These are phyloP conservation scores for Cacoxenus indagator DNA, from an alignment of 2,888 invertebrate species.

Conservation along the genomic window DNA sequence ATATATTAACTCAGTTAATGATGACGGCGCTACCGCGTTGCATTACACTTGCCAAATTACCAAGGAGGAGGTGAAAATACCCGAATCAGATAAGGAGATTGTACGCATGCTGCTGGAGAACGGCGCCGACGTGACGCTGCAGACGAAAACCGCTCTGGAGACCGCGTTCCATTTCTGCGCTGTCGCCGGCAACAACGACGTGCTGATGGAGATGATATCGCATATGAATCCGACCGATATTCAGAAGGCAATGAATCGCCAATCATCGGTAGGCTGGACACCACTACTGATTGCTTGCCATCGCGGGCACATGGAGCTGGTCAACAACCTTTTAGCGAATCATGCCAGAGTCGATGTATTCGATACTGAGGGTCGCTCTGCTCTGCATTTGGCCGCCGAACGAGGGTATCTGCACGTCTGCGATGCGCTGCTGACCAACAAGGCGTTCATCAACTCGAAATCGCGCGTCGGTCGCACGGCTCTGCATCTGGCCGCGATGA, in stretches of 20 bases:
- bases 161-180: conserved; percentile 97
- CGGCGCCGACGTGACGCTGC: conserved; percentile 89
- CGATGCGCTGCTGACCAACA: conserved; percentile 90
- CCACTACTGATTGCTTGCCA: conserved; percentile 96
- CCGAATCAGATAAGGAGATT: conserved; percentile 86
- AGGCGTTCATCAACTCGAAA: conserved; percentile 99
- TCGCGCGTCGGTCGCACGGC: conserved; percentile 97
- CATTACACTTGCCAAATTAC: conserved; percentile 95
- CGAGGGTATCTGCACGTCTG: conserved; percentile 92
- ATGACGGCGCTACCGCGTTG: conserved; percentile 93
- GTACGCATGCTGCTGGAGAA: conserved; percentile 90
- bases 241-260: conserved; percentile 94
- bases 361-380: conserved; percentile 95
- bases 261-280: conserved; percentile 96
- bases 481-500: conserved; percentile 95
- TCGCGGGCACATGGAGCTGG: conserved; percentile 94
- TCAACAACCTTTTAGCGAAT: conserved; percentile 88
- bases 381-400: conserved; percentile 94
- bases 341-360: conserved; percentile 99
- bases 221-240: conserved; percentile 91
- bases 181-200: conserved; percentile 94
- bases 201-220: conserved; percentile 92
- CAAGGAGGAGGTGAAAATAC: conserved; percentile 81
- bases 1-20: conserved; percentile 89
- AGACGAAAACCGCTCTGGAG: conserved; percentile 89